Evolutionary conservation across 2,113 vertebrate genomes (phyloP).

Genomic region (Notothenia coriiceps): DNA sequence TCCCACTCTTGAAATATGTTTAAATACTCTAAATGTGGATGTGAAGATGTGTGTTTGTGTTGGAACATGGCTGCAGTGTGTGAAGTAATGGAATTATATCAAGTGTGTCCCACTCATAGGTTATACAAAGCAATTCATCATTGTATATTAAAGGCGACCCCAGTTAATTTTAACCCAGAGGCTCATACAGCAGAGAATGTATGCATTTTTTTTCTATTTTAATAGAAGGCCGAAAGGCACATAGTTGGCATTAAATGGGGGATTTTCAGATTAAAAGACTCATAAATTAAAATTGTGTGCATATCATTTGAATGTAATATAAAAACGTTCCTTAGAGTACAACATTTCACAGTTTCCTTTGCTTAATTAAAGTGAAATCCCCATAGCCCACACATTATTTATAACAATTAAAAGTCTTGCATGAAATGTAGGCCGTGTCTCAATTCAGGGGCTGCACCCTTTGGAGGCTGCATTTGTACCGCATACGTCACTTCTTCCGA

Average conservation of each 20-base stretch:
- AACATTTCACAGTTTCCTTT: too few species aligned
- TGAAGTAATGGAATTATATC: background rate
- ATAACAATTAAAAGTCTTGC: too few species aligned
- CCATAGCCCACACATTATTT: too few species aligned
- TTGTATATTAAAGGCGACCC: background rate
- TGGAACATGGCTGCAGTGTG: background rate
- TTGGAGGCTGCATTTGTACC: too few species aligned
- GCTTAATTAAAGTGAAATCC: too few species aligned
- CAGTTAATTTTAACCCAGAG: background rate
- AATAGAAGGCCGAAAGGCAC: background rate
- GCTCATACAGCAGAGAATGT: background rate
- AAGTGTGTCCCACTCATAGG: slow-evolving; percentile 5
- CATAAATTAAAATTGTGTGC: too few species aligned
- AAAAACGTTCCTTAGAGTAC: too few species aligned
- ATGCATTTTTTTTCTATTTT: background rate
- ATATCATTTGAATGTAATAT: too few species aligned
- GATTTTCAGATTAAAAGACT: background rate
- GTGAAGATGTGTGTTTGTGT: background rate
- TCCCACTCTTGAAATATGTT: background rate
- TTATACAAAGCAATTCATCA: background rate
- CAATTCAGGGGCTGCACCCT: too few species aligned
- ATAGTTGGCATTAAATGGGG: background rate
- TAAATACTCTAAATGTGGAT: background rate
- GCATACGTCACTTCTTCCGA: too few species aligned
- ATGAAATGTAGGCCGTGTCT: too few species aligned